Evolutionary conservation across 2,113 vertebrate species (phyloP).

Genomic region (Ranitomeya variabilis): DNA sequence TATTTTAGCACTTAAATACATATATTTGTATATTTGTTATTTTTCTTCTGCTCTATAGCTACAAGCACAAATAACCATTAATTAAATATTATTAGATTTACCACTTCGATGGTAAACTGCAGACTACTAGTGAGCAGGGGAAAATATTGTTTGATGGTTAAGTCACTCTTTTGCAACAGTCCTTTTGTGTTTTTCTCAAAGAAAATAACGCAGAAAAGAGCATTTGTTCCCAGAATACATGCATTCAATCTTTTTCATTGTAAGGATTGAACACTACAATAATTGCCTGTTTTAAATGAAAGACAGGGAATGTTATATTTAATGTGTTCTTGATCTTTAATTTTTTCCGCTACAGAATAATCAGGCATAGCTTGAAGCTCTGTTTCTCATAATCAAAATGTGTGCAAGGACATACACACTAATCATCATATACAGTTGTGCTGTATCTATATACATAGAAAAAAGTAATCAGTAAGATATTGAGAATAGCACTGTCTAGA

Average conservation of each 20-base stretch:
- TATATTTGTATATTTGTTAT: neutral
- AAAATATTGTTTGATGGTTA: neutral
- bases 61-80: neutral
- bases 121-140: neutral
- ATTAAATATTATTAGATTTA: neutral
- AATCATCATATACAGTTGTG: no score
- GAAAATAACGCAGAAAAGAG: neutral
- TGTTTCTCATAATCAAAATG: no score
- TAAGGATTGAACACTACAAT: neutral
- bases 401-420: no score
- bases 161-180: neutral
- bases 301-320: neutral
- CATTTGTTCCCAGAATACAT: neutral
- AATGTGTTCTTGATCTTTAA: neutral
- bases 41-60: neutral
- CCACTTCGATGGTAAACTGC: neutral
- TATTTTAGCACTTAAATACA: neutral
- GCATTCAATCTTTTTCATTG: neutral
- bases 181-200: neutral
- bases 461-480: no score
- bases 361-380: neutral
- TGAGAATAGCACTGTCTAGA: no score
- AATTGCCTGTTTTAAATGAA: neutral
- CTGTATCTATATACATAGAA: no score
- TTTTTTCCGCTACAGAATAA: neutral